These are phyloP conservation scores for Fragum whitleyi DNA, from an alignment of 2,888 invertebrate species.

Conservation along the genomic window DNA sequence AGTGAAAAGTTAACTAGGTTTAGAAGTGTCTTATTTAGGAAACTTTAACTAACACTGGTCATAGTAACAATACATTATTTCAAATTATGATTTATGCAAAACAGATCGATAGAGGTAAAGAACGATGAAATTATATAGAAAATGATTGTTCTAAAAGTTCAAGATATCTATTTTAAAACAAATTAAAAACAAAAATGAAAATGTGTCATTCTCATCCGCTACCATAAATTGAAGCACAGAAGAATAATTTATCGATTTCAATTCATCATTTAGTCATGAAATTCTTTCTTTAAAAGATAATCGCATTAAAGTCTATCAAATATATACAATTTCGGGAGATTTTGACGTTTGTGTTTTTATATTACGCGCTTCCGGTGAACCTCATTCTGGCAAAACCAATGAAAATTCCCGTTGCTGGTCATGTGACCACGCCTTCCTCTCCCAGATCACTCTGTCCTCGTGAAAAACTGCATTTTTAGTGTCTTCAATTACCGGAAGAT, in stretches of 20 bases:
- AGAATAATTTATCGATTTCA: neutral
- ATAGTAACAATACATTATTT: too few relatives aligned
- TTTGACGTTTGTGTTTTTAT: constrained; percentile 65
- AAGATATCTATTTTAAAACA: too few relatives aligned
- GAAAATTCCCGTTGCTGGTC: constrained; percentile 64
- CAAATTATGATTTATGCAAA: too few relatives aligned
- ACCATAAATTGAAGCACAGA: neutral
- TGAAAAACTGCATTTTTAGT: constrained; percentile 74
- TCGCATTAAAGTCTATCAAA: neutral
- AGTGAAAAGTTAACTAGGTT: too few relatives aligned
- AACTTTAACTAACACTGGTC: too few relatives aligned
- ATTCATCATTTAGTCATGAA: constrained; percentile 11
- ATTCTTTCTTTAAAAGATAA: neutral
- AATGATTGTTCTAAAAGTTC: too few relatives aligned
- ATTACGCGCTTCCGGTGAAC: constrained; percentile 75
- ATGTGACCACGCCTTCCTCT: constrained; percentile 81
- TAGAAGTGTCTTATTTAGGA: too few relatives aligned
- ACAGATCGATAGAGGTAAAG: too few relatives aligned
- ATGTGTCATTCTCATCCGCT: constrained; percentile 10
- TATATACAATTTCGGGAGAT: neutral
- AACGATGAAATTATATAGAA: too few relatives aligned
- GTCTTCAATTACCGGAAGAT: constrained; percentile 65
- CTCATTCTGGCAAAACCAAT: constrained; percentile 75
- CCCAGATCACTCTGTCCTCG: constrained; percentile 73
- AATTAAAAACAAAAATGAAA: neutral